Percentiles rank a stretch among this genome's conserved stretches.
phyloP scores from a whole-genome alignment of 2,888 invertebrate species.

The Sesia bembeciformis region DNA sequence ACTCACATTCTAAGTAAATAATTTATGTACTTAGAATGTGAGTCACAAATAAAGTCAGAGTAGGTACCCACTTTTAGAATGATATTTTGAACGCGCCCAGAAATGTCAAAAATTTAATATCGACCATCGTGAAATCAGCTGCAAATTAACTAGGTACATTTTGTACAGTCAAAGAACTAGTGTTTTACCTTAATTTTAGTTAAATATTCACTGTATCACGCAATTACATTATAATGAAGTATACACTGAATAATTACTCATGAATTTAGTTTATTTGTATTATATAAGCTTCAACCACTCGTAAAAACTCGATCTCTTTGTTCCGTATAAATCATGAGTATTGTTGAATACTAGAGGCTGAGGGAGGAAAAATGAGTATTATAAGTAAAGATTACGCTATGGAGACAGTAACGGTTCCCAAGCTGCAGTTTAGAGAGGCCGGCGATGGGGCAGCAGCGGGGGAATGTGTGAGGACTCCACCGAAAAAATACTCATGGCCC shows the following conservation, averaged over 20 bases:
- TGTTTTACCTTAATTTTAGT: slow-evolving; percentile 45
- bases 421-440: slow-evolving; percentile 64
- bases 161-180: slow-evolving; percentile 22
- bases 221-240: slow-evolving; percentile 30
- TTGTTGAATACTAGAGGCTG: not conserved
- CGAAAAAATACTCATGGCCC: slow-evolving; percentile 80
- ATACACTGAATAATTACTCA: slow-evolving; percentile 19
- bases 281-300: slow-evolving; percentile 13
- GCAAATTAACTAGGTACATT: not conserved
- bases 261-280: slow-evolving; percentile 27
- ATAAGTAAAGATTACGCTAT: slow-evolving; percentile 10
- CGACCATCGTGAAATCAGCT: not conserved
- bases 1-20: no score
- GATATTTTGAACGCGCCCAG: no score
- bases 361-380: not conserved
- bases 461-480: slow-evolving; percentile 42
- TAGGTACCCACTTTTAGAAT: no score
- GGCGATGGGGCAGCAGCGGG: slow-evolving; percentile 62
- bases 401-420: slow-evolving; percentile 25
- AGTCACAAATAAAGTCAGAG: no score
- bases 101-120: no score
- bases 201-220: slow-evolving; percentile 23
- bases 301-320: slow-evolving; percentile 2
- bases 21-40: no score
- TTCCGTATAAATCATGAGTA: slow-evolving; percentile 4